Evolutionary conservation across 2,113 vertebrate genomes (phyloP), one percentile per base, ranked within the genome.

Genomic region (Boulengeromyrus knoepffleri): DNA sequence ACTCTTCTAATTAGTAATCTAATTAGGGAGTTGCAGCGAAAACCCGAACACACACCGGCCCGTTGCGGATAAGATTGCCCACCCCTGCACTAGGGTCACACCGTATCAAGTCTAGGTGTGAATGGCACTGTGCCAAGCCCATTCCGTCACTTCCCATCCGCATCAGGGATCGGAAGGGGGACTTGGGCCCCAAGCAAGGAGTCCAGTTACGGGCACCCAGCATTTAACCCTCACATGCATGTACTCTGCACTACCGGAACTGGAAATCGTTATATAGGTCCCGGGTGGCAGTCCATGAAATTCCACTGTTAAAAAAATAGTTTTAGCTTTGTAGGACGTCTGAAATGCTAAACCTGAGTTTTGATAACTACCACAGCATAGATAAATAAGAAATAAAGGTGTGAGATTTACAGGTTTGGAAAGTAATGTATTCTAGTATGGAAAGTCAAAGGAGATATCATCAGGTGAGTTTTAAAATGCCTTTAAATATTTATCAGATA

Each of bases 141-240:
- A 62, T 85, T 87, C 90, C 94, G 93, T 92, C 93, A 94, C 92
- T 90, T 94, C 89, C 93, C 92, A 93, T 95, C 93, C 93, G 90
- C 91, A 92, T 91, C 88, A 89, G 93, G 91, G 93, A 89, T 87
- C 90, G 89, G 89, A 88, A 91, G 89, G 88, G 77, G 83, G 36
- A 42, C 13, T 53, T 87, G 90, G 86, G 91, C 92, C 92, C 19
- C 53, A 56, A 88, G 39, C 31, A n/a, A 49, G 45, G 10, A n/a
- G 87, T 62, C 87, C 36, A 88, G 50, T 52, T 42, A 45, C 9
- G 50, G 4, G 31, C n/a, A 21, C n/a, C 47, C 47, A 53, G 85
- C 31, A 8, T 53, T 53, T 36, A 85, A 45, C 45, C 45, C 42
- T 52, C 12, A 46, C 87, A 88, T 19, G 27, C 24, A 87, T 19